Base-by-base conservation (phyloP, 2,113 vertebrate species). In the Caranx melampygus region DNA sequence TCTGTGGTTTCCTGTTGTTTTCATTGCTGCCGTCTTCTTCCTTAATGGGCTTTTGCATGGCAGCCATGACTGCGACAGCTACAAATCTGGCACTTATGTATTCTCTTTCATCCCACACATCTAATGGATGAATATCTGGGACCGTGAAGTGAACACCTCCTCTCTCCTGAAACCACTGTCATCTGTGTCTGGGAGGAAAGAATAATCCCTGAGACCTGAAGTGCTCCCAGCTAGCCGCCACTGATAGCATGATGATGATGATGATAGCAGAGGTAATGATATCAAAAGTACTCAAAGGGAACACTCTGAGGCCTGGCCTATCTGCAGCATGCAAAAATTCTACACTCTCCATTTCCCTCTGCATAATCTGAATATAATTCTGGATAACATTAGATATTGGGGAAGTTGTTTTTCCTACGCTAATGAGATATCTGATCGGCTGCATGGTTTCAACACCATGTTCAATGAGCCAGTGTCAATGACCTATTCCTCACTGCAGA, bases 381-480 rank as follows among this genome's bases (percentile, higher is more conserved):
- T 66, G 14, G 6, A 47, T 62, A 57, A 65, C 61, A 73, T 61
- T 78, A 59, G 57, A 75, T 78, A 71, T 40, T 65, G 21, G 63
- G 69, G 60, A 71, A 73, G 54, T 35, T 64, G 75, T 78, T 77
- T 76, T 87, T 72, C 35, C 20, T 37, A 62, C 51, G 66, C 66
- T 86, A 81, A 88, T 87, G 78, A 82, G 52, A 81, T 70, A 35
- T 63, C 16, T 74, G 54, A 80, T 65, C 58, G 72, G 5, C 47
- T 71, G 42, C 21, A 54, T 44, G 60, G 57, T 31, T 57, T 79
- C 57, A 68, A 70, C 45, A 85, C 65, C 60, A 78, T 85, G 84
- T 74, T 80, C 90, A 90, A 90, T 81, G 77, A 92, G 34, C 67
- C 77, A 77, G 60, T 77, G 72, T 73, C 75, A 86, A 88, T 75